Conservation (phyloP, 2,888 invertebrate genomes). For the Odontothrips loti region DNA sequence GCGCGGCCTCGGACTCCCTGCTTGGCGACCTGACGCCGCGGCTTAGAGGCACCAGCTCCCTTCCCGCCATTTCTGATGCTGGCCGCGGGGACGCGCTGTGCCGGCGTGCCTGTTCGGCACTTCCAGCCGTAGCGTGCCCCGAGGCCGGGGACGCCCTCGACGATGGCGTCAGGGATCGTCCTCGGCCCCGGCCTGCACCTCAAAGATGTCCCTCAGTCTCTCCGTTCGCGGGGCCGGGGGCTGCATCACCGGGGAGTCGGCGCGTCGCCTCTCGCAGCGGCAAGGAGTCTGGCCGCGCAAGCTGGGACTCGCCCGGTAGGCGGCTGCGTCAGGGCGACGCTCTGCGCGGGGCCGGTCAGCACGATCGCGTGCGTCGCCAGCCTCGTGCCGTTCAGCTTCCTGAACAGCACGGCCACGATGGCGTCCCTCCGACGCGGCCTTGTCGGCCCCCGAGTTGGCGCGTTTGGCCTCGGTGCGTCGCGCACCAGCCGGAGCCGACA, state of each 20-base stretch:
- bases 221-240: background rate
- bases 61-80: background rate
- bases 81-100: background rate
- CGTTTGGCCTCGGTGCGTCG: too few relatives aligned
- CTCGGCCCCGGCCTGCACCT: background rate
- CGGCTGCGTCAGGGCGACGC: too few relatives aligned
- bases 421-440: too few relatives aligned
- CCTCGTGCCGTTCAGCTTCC: too few relatives aligned
- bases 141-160: background rate
- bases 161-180: background rate
- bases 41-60: too few relatives aligned
- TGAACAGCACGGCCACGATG: too few relatives aligned
- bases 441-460: too few relatives aligned
- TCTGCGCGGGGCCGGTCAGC: too few relatives aligned
- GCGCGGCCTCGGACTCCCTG: background rate
- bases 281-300: background rate
- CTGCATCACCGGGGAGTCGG: background rate
- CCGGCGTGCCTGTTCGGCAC: background rate
- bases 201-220: background rate
- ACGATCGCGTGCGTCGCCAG: too few relatives aligned
- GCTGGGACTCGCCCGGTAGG: too few relatives aligned
- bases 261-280: background rate
- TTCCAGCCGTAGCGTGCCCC: background rate
- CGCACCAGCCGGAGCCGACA: too few relatives aligned
- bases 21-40: too few relatives aligned